These are phyloP conservation scores for Chrysotoxum bicinctum DNA, from an alignment of 2,888 invertebrate genomes.

Conservation along the genomic window DNA sequence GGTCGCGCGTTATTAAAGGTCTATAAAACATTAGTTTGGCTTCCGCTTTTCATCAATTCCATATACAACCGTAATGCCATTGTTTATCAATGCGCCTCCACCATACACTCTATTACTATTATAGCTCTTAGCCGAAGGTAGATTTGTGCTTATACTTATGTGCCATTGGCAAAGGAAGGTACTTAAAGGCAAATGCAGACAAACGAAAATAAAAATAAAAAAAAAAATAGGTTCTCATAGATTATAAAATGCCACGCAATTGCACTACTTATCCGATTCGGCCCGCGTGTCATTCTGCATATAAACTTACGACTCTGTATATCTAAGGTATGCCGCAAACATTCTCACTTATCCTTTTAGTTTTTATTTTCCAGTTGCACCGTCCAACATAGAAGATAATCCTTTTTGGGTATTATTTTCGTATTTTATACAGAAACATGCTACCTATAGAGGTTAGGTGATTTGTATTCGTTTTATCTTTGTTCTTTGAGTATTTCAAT, in stretches of 20 bases:
- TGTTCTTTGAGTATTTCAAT: constrained; percentile 35
- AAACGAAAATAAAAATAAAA: neutral
- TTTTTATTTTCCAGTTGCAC: constrained; percentile 19
- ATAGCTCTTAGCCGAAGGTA: neutral
- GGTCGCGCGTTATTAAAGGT: constrained; percentile 41
- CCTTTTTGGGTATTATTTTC: constrained; percentile 72
- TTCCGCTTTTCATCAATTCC: constrained; percentile 51
- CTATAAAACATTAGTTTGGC: constrained; percentile 57
- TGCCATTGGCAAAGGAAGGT: neutral
- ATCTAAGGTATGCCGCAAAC: constrained; percentile 58
- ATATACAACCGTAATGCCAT: constrained; percentile 40
- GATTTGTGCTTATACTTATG: constrained; percentile 25
- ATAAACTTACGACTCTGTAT: neutral
- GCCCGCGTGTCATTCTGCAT: constrained; percentile 8
- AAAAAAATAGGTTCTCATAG: constrained; percentile 43
- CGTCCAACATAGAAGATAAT: constrained; percentile 56
- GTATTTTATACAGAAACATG: constrained; percentile 58
- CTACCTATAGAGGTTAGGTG: constrained; percentile 49
- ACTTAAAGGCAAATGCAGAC: constrained; percentile 15
- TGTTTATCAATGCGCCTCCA: constrained; percentile 23
- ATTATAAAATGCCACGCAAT: constrained; percentile 50
- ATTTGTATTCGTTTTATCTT: constrained; percentile 62
- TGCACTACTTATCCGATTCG: constrained; percentile 38
- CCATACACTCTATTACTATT: neutral
- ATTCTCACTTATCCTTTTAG: constrained; percentile 58